These are phyloP conservation scores for Drosophila multiciliata DNA, from an alignment of 2,888 invertebrate species.

Conservation along the genomic window DNA sequence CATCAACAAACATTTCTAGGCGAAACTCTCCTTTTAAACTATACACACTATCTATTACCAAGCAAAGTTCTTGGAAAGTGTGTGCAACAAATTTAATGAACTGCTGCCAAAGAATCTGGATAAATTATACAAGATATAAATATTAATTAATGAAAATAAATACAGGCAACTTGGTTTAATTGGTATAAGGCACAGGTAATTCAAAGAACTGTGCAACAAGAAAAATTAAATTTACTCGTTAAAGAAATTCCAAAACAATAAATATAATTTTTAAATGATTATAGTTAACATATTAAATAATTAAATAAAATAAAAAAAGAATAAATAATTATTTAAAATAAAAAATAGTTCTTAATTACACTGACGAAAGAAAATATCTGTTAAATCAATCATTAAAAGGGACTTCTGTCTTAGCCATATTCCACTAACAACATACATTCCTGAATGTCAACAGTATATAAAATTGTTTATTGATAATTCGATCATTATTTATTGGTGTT, in stretches of 20 bases:
- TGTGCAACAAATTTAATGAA: not conserved
- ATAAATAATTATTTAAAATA: not conserved
- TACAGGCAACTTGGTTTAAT: not conserved
- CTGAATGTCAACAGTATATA: not conserved
- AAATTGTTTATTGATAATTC: not conserved
- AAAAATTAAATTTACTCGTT: not conserved
- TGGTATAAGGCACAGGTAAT: not conserved
- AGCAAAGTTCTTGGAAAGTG: not conserved
- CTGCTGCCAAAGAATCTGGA: not conserved
- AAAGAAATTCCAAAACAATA: not conserved
- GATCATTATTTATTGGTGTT: not conserved
- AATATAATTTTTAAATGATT: not conserved
- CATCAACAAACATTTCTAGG: slow-evolving; percentile 24
- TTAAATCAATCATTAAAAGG: not conserved
- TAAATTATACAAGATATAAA: not conserved
- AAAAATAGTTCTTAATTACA: not conserved
- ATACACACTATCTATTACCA: not conserved
- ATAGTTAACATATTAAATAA: not conserved
- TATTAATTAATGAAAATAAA: not conserved
- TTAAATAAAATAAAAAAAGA: not conserved
- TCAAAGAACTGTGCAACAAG: not conserved
- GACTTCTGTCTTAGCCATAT: not conserved
- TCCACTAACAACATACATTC: not conserved
- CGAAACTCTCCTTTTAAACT: slow-evolving; percentile 20
- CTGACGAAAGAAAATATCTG: no score